These are phyloP conservation scores for Orthochromis malagaraziensis DNA, from an alignment of 2,113 vertebrate species.

Conservation along the genomic window DNA sequence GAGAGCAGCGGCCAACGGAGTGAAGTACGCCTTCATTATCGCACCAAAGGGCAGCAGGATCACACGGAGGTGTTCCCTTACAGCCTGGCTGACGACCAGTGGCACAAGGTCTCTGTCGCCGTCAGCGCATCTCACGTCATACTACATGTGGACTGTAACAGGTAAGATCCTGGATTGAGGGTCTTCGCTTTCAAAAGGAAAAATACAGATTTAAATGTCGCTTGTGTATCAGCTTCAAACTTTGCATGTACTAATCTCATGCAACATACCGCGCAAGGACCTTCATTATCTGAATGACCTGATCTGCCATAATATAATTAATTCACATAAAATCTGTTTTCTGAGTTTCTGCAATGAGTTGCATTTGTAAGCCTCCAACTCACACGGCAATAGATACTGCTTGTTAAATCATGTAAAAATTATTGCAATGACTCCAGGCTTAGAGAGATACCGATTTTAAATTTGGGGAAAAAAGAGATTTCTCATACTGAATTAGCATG, in stretches of 20 bases:
- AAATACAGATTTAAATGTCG: background rate
- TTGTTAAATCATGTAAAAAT: background rate
- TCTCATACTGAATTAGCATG: background rate
- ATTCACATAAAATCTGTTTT: background rate
- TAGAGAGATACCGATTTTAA: background rate
- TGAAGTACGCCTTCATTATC: slow-evolving; percentile 93
- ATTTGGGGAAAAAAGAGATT: background rate
- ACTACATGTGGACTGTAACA: slow-evolving; percentile 94
- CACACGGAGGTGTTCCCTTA: slow-evolving; percentile 96
- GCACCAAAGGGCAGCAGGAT: slow-evolving; percentile 79
- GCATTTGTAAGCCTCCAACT: background rate
- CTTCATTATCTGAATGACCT: background rate
- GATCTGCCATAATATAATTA: background rate
- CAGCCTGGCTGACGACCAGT: slow-evolving; percentile 90
- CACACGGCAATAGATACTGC: background rate
- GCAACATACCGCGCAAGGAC: background rate
- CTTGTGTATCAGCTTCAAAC: background rate
- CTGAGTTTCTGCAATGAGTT: background rate
- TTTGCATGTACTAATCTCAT: background rate
- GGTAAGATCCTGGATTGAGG: slow-evolving; percentile 66
- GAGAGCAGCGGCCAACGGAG: slow-evolving; percentile 96
- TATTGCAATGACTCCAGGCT: background rate
- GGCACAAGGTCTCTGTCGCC: slow-evolving; percentile 92
- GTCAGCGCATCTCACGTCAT: slow-evolving; percentile 93
- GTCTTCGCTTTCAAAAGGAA: background rate